A percentile compares a stretch with the other conserved stretches of the same genome.
These are phyloP conservation scores for Digitonthophagus gazella DNA, from an alignment of 2,888 invertebrate genomes.

Conservation along the genomic window DNA sequence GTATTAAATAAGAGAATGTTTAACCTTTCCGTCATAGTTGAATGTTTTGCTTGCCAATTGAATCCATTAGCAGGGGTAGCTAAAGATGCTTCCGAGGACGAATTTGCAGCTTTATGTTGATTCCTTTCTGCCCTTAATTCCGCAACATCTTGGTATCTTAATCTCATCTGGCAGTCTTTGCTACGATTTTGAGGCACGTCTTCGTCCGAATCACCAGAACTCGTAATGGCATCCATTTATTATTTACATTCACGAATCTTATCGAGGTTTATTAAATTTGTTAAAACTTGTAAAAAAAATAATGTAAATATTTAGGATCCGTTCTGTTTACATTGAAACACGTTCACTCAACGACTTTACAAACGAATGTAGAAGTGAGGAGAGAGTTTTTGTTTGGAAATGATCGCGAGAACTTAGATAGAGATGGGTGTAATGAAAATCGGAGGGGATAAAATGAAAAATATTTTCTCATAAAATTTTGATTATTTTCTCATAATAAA, in stretches of 20 bases:
- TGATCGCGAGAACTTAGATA: too few species aligned
- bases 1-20: constrained; percentile 16
- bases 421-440: too few species aligned
- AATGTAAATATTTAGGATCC: neutral
- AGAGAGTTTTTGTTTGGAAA: too few species aligned
- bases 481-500: too few species aligned
- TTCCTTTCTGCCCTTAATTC: too few species aligned
- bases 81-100: neutral
- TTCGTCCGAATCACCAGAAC: neutral
- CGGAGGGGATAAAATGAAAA: too few species aligned
- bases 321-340: neutral
- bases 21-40: constrained; percentile 16
- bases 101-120: neutral
- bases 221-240: neutral
- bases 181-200: neutral
- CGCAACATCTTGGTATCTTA: neutral
- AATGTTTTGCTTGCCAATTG: constrained; percentile 17
- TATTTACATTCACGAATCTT: neutral
- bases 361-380: neutral
- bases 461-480: too few species aligned
- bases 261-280: neutral
- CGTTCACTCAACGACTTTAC: too few species aligned
- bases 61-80: neutral
- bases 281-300: neutral
- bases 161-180: neutral